phyloP scores from a whole-genome alignment of 1,140 invertebrate species.

The Zaprionus gabonicus region DNA sequence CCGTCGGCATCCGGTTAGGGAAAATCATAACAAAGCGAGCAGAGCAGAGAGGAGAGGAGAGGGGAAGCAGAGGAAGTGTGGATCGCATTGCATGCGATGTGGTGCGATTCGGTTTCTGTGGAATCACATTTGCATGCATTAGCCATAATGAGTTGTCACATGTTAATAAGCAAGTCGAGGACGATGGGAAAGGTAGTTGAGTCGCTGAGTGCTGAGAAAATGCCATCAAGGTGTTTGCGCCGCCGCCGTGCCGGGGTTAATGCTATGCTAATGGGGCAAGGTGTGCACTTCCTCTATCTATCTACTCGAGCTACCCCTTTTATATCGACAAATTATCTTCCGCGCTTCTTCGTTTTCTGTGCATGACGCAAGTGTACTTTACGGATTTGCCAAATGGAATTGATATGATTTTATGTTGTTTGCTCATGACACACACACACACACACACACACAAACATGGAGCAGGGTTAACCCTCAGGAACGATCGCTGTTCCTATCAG shows the following conservation, averaged over 20 bases:
- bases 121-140: slow-evolving; percentile 48
- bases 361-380: slow-evolving; percentile 73
- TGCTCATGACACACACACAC: slow-evolving; percentile 43
- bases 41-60: not conserved
- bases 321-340: slow-evolving; percentile 3
- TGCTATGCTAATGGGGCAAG: slow-evolving; percentile 76
- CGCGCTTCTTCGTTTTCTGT: slow-evolving; percentile 19
- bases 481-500: slow-evolving; percentile 32
- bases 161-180: slow-evolving; percentile 70
- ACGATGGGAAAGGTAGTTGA: not conserved
- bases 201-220: slow-evolving; percentile 53
- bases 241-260: slow-evolving; percentile 44
- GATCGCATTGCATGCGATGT: slow-evolving; percentile 47
- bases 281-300: slow-evolving; percentile 67
- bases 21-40: slow-evolving; percentile 43
- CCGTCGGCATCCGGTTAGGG: slow-evolving; percentile 55
- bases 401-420: slow-evolving; percentile 63
- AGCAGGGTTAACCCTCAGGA: slow-evolving; percentile 4
- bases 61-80: slow-evolving; percentile 32
- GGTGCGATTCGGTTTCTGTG: not conserved
- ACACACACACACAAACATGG: not conserved
- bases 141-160: slow-evolving; percentile 72
- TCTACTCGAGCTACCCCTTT: not conserved
- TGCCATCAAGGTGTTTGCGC: slow-evolving; percentile 12
- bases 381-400: slow-evolving; percentile 61